A percentile compares a stretch with the other conserved stretches of the same genome.
phyloP scores from a whole-genome alignment of 2,888 invertebrate genomes.

The Agelastica alni region DNA sequence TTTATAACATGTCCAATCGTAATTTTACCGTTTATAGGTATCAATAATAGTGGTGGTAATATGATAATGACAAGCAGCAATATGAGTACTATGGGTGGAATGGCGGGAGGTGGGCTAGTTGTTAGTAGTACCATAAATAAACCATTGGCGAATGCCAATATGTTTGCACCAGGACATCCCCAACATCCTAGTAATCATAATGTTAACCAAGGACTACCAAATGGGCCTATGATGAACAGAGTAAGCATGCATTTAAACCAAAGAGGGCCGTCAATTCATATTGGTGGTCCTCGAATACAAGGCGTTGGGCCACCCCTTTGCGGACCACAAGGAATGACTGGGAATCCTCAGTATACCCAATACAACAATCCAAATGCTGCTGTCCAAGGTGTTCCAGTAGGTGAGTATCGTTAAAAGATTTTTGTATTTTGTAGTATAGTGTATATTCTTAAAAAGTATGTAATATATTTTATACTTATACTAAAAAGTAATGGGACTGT shows the following conservation, averaged over 20 bases:
- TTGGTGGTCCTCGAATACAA: constrained; percentile 65
- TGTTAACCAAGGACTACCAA: constrained; percentile 69
- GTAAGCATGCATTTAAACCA: constrained; percentile 55
- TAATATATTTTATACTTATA: too few species aligned
- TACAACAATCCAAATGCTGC: constrained; percentile 63
- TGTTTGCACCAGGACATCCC: constrained; percentile 65
- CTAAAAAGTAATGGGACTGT: too few species aligned
- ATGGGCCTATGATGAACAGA: constrained; percentile 74
- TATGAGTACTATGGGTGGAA: constrained; percentile 68
- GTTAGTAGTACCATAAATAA: constrained; percentile 78
- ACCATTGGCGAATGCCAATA: constrained; percentile 62
- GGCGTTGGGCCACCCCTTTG: constrained; percentile 60
- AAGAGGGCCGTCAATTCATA: constrained; percentile 59
- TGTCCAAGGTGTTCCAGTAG: constrained; percentile 57
- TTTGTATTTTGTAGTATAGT: too few species aligned
- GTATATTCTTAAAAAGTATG: too few species aligned
- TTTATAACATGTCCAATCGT: too few species aligned
- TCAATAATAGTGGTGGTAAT: constrained; percentile 69
- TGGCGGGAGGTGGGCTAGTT: constrained; percentile 75
- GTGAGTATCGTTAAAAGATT: constrained; percentile 44
- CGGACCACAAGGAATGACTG: constrained; percentile 62
- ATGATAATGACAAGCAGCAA: constrained; percentile 82
- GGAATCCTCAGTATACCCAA: constrained; percentile 49
- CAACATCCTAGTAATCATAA: constrained; percentile 45
- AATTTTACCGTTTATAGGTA: too few species aligned